Percentiles rank a stretch among this genome's conserved stretches.
Evolutionary conservation across 2,888 invertebrate genomes (phyloP).

Genomic region (Agonopterix subpropinquella): DNA sequence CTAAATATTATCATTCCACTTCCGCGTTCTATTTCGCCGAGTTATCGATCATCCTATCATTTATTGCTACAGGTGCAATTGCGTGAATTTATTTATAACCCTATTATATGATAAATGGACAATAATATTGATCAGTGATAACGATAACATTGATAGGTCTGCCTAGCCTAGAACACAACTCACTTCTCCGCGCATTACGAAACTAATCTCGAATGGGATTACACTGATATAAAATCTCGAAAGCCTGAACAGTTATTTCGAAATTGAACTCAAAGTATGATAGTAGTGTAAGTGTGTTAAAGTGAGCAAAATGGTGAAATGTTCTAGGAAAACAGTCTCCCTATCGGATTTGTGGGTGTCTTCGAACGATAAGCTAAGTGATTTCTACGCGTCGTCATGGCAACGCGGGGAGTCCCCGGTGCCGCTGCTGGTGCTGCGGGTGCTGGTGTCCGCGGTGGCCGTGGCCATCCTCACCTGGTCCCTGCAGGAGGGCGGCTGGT

Average conservation of each 20-base stretch:
- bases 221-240: not conserved
- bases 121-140: not conserved
- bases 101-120: too few species aligned
- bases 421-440: conserved; percentile 46
- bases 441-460: conserved; percentile 33
- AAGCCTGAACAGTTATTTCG: not conserved
- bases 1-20: too few species aligned
- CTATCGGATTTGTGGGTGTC: conserved; percentile 57
- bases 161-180: not conserved
- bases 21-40: too few species aligned
- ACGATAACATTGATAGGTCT: not conserved
- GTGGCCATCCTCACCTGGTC: conserved; percentile 50
- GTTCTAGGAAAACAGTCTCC: conserved; percentile 43
- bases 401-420: conserved; percentile 56
- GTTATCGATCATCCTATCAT: too few species aligned
- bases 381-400: conserved; percentile 64
- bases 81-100: too few species aligned
- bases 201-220: not conserved
- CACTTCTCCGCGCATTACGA: not conserved
- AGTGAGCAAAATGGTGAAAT: conserved; percentile 56
- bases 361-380: conserved; percentile 46
- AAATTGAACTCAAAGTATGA: not conserved
- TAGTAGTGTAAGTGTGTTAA: not conserved
- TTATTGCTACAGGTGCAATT: too few species aligned
- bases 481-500: conserved; percentile 26